Evolutionary conservation across 2,888 invertebrate species (phyloP), one percentile per base, ranked within the genome.

Genomic region (Drosophila falleni): DNA sequence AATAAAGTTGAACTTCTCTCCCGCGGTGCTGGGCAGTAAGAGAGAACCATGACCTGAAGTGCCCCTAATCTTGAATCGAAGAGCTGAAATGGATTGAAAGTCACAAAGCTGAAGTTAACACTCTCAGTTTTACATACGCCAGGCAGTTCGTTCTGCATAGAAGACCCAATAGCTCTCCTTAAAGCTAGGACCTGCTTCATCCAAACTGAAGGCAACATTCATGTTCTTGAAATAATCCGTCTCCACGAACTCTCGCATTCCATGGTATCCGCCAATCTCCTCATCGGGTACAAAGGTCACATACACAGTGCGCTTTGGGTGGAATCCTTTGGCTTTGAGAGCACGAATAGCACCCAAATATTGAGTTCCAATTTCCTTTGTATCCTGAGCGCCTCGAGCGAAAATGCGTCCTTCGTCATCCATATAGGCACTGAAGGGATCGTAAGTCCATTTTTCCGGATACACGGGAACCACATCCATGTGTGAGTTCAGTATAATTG

Each of bases 401-500:
- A 93, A 96, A 72, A 96, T 96, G 89, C 97, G 95, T 1, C 98
- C 98, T 61, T 97, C 94, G 0, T 95, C 94, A 89, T 97, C 97
- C 90, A 98, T 96, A 74, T 96, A 95, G 0, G 96, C 98, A 74
- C 94, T 95, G 92, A 98, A 99, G 3, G 99, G 98, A 39, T 97
- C 96, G 91, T 97, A 94, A 0, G 95, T 96, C 99, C 99, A 99
- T 89, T 96, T 95, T 37, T 98, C 96, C 77, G 94, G 94, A 89
- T 95, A 96, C 0, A 97, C 98, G 9, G 97, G 96, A 0, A 99
- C 98, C 1, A 99, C 98, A 92, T 99, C 99, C 94, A 97, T 98
- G 91, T 99, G 98, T 6, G 98, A 97, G 91, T 98, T 98, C 29
- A 99, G 94, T 86, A 98, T 93, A 71, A 99, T 94, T 9, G 96